These are phyloP conservation scores for Samia ricini DNA, from an alignment of 1,140 invertebrate genomes.

Conservation along the genomic window DNA sequence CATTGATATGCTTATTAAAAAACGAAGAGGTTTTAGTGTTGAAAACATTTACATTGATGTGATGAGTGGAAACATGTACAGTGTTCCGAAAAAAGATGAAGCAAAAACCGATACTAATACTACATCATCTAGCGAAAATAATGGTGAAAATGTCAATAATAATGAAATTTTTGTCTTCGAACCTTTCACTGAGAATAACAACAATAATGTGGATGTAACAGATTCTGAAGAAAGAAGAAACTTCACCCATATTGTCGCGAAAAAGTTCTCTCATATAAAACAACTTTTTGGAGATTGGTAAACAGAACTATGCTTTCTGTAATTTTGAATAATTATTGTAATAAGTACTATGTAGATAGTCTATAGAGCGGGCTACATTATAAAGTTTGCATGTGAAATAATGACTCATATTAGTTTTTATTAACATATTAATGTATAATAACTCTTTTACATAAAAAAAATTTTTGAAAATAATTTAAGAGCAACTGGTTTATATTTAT, in stretches of 20 bases:
- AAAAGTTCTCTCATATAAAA: conserved; percentile 38
- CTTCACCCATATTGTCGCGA: conserved; percentile 6
- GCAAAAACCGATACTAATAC: neutral
- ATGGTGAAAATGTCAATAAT: neutral
- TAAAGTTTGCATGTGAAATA: no score
- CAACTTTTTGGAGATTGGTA: conserved; percentile 36
- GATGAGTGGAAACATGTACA: conserved; percentile 15
- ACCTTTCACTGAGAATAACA: neutral
- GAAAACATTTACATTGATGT: conserved; percentile 38
- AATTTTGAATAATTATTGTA: conserved; percentile 12
- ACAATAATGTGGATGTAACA: neutral
- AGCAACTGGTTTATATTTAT: no score
- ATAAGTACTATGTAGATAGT: neutral
- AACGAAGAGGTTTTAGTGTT: conserved; percentile 24
- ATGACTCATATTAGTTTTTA: no score
- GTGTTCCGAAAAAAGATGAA: neutral
- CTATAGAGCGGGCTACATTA: no score
- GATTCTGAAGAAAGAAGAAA: neutral
- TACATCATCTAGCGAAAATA: neutral
- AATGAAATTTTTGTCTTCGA: neutral
- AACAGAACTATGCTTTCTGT: neutral
- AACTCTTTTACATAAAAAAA: no score
- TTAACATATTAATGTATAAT: no score
- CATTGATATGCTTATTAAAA: neutral
- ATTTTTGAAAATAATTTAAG: no score